Conservation (phyloP, 53 echinoderm and acorn worm genomes). For the Holothuria scabra region DNA sequence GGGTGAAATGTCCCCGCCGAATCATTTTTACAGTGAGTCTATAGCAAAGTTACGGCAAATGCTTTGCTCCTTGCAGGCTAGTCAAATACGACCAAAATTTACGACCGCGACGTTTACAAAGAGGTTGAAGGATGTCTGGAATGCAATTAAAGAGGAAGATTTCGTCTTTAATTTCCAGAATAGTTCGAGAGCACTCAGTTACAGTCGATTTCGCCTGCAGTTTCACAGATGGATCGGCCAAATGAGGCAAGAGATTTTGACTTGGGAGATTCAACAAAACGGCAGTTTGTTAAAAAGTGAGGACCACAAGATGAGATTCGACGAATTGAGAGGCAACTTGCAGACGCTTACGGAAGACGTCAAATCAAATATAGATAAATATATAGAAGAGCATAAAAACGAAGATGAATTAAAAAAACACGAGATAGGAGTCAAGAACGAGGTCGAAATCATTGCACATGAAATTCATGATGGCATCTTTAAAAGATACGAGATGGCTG, state of each 20-base stretch:
- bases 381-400: slow-evolving; percentile 6
- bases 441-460: background rate
- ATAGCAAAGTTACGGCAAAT: background rate
- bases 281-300: background rate
- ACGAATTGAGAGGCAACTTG: background rate
- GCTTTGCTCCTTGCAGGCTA: background rate
- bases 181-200: slow-evolving; percentile 36
- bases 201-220: slow-evolving; percentile 8
- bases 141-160: slow-evolving; percentile 36
- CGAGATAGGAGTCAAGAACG: background rate
- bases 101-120: background rate
- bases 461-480: slow-evolving; percentile 6
- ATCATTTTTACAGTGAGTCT: slow-evolving; percentile 34
- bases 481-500: background rate
- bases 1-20: slow-evolving; percentile 33
- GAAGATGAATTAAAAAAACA: slow-evolving; percentile 19
- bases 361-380: slow-evolving; percentile 9
- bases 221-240: slow-evolving; percentile 4
- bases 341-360: background rate
- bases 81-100: slow-evolving; percentile 14
- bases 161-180: slow-evolving; percentile 40
- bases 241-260: background rate
- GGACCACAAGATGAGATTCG: background rate
- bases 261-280: background rate
- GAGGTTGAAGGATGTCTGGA: slow-evolving; percentile 25